Conservation (phyloP, 2,888 invertebrate genomes). For the Brenthis daphne region DNA sequence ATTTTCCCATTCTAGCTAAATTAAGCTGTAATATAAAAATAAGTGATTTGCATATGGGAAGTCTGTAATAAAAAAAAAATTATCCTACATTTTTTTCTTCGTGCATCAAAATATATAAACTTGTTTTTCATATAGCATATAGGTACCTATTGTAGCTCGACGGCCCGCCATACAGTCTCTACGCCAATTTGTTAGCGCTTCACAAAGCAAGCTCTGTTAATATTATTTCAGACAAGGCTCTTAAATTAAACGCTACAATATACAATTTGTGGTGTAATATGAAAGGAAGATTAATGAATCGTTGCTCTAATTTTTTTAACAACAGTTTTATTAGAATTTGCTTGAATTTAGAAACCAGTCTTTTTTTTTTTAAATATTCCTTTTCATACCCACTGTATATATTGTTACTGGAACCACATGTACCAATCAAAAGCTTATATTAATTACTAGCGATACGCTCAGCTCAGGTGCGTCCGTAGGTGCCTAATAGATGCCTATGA, state of each 20-base stretch:
- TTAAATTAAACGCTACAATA: slow-evolving; percentile 64
- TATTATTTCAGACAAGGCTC: slow-evolving; percentile 58
- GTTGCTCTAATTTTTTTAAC: slow-evolving; percentile 28
- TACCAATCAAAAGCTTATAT: too few species aligned
- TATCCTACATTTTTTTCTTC: background rate
- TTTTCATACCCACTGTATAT: too few species aligned
- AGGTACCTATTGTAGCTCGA: slow-evolving; percentile 35
- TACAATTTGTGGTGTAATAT: slow-evolving; percentile 52
- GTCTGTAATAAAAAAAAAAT: too few species aligned
- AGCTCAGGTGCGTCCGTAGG: too few species aligned
- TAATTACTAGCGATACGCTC: too few species aligned
- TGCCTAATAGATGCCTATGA: too few species aligned
- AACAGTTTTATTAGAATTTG: slow-evolving; percentile 12
- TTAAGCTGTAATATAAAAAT: too few species aligned
- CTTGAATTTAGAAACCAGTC: background rate
- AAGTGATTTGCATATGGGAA: too few species aligned
- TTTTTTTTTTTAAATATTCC: too few species aligned
- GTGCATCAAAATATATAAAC: slow-evolving; percentile 4
- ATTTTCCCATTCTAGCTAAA: background rate
- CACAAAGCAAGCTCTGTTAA: slow-evolving; percentile 70
- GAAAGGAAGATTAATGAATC: slow-evolving; percentile 39
- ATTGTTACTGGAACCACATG: too few species aligned
- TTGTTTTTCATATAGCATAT: slow-evolving; percentile 19
- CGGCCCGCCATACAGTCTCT: slow-evolving; percentile 44
- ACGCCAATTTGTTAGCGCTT: slow-evolving; percentile 70